phyloP scores from a whole-genome alignment of 2,113 vertebrate species.

The Numenius arquata region DNA sequence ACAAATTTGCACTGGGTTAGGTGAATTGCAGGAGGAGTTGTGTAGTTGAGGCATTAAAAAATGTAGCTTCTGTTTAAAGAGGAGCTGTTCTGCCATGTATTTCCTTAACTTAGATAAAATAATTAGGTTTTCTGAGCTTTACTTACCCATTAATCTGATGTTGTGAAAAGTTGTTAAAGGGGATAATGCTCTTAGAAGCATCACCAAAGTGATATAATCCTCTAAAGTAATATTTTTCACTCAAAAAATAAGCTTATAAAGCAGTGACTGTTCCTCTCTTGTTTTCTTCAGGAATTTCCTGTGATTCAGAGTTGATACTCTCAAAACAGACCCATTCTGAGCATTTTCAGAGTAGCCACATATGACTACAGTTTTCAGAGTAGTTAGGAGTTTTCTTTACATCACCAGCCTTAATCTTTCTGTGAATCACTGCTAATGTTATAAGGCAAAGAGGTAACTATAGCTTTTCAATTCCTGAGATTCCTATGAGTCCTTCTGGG shows the following conservation, averaged over 20 bases:
- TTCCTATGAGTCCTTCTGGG: background rate
- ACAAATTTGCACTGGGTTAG: rapidly evolving
- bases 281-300: background rate
- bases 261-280: background rate
- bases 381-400: background rate
- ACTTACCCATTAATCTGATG: background rate
- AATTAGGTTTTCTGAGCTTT: background rate
- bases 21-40: background rate
- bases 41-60: background rate
- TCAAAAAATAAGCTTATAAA: background rate
- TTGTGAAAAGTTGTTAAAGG: background rate
- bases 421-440: background rate
- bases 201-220: background rate
- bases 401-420: background rate
- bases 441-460: background rate
- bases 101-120: background rate
- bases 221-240: background rate
- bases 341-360: background rate
- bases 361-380: background rate
- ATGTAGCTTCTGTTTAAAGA: background rate
- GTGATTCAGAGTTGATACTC: background rate
- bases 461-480: background rate
- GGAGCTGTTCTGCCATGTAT: background rate
- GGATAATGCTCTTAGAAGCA: background rate
- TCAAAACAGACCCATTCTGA: background rate